phyloP scores from a whole-genome alignment of 2,797 vertebrate species.

The Pseudochirops corinnae region DNA sequence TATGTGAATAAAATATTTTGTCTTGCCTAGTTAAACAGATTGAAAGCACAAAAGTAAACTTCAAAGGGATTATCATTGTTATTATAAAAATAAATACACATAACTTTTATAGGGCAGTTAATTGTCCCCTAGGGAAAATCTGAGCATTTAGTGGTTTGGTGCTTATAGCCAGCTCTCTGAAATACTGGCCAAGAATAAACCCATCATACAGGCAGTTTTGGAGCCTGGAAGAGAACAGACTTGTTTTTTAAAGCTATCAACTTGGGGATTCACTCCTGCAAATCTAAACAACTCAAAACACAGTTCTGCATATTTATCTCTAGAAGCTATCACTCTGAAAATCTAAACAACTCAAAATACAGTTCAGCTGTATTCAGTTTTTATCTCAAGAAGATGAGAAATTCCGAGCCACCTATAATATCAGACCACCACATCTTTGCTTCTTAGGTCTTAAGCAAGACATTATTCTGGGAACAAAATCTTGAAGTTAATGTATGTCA shows the following conservation, averaged over 20 bases:
- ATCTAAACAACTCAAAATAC: constrained; percentile 31
- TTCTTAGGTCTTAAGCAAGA: not conserved
- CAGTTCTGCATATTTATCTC: constrained; percentile 9
- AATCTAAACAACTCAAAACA: constrained; percentile 37
- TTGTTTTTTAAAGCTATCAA: constrained; percentile 27
- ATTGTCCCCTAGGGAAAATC: not conserved
- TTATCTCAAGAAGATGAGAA: constrained; percentile 28
- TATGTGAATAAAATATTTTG: constrained; percentile 43
- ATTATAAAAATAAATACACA: constrained; percentile 33
- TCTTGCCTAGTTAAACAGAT: constrained; percentile 40
- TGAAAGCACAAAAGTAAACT: constrained; percentile 20
- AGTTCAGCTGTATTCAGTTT: not conserved
- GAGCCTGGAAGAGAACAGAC: not conserved
- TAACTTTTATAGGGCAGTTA: not conserved
- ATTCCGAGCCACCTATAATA: not conserved
- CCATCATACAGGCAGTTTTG: not conserved
- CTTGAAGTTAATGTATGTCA: not conserved
- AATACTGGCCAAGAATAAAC: constrained; percentile 1
- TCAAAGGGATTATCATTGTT: constrained; percentile 17
- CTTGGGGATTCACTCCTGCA: constrained; percentile 31
- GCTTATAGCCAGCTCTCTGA: not conserved
- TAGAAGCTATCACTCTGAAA: constrained; percentile 27
- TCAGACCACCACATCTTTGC: not conserved
- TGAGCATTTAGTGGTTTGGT: not conserved
- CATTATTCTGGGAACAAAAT: not conserved